Percentiles rank a stretch among this genome's conserved stretches.
phyloP scores from a whole-genome alignment of 2,113 vertebrate genomes.

The Casuarius casuarius region DNA sequence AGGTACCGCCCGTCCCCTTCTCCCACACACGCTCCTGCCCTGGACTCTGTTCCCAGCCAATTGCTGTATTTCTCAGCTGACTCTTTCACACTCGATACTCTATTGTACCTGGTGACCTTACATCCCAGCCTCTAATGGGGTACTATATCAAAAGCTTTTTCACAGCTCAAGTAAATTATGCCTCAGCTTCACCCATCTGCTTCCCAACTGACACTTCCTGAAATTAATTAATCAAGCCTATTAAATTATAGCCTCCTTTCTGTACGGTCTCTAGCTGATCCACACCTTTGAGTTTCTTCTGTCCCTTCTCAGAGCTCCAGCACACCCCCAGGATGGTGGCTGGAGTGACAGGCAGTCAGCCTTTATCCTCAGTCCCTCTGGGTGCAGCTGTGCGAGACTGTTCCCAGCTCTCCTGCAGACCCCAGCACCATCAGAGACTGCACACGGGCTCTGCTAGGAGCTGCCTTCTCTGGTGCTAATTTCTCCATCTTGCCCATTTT shows the following conservation, averaged over 20 bases:
- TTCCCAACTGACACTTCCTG: conserved; percentile 39
- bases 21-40: background rate
- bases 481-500: background rate
- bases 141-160: conserved; percentile 31
- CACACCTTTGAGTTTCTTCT: background rate
- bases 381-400: background rate
- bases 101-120: background rate
- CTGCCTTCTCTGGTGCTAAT: background rate
- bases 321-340: background rate
- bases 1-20: too few relatives aligned
- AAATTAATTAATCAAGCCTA: conserved; percentile 63
- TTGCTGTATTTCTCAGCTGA: background rate
- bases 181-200: conserved; percentile 56
- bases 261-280: background rate
- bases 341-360: background rate
- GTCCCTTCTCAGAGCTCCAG: background rate
- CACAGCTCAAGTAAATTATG: conserved; percentile 34
- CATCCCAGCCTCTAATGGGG: background rate
- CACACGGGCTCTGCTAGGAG: background rate
- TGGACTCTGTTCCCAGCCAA: background rate
- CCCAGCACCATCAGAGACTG: background rate
- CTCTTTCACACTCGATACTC: background rate
- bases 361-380: background rate
- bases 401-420: background rate
- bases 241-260: background rate